Evolutionary conservation across 2,888 invertebrate genomes (phyloP).

Genomic region (Campoplex capitator): DNA sequence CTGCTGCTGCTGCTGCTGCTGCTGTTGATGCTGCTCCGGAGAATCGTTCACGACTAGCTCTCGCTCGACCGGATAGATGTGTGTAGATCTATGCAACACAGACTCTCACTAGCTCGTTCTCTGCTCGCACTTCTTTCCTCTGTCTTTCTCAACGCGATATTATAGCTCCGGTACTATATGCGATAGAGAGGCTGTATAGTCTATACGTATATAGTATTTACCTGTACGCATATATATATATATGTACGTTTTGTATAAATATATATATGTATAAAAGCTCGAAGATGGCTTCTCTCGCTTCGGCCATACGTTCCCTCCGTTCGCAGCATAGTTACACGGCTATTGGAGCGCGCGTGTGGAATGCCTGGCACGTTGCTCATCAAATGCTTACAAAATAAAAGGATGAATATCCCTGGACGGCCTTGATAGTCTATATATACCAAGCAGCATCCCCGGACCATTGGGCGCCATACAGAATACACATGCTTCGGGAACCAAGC

Average conservation of each 20-base stretch:
- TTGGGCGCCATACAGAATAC: slow-evolving; percentile 38
- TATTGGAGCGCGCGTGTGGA: slow-evolving; percentile 80
- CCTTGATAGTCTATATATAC: slow-evolving; percentile 77
- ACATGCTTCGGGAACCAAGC: neutral
- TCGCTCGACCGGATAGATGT: neutral
- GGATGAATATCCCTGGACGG: slow-evolving; percentile 76
- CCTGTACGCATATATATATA: neutral
- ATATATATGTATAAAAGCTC: neutral
- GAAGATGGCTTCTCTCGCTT: slow-evolving; percentile 25
- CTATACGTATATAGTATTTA: neutral
- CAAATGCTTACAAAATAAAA: slow-evolving; percentile 83
- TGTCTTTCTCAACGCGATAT: neutral
- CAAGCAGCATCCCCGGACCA: neutral
- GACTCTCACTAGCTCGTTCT: slow-evolving; percentile 14
- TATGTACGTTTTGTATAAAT: neutral
- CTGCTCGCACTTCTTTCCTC: neutral
- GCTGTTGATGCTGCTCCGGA: slow-evolving; percentile 37
- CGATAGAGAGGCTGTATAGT: neutral
- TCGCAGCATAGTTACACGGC: slow-evolving; percentile 73
- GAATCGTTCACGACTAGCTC: slow-evolving; percentile 44
- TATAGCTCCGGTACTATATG: neutral
- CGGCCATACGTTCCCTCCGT: slow-evolving; percentile 55
- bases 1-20: slow-evolving; percentile 37
- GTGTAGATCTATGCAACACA: slow-evolving; percentile 19
- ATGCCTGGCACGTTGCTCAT: slow-evolving; percentile 83